phyloP scores from a whole-genome alignment of 2,888 invertebrate species.

The Rhagonycha fulva region DNA sequence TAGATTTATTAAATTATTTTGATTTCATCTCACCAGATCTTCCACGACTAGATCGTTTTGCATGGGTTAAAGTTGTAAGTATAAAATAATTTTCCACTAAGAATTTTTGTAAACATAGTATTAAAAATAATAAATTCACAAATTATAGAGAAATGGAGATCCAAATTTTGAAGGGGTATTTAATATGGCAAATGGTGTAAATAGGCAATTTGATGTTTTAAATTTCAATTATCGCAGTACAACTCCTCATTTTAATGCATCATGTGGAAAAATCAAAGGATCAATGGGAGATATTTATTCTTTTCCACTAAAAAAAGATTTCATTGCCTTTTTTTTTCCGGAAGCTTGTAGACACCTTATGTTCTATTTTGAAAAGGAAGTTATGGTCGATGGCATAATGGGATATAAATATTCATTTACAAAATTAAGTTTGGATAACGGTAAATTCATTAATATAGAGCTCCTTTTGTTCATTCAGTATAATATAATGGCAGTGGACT shows the following conservation, averaged over 20 bases:
- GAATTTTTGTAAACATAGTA: not conserved
- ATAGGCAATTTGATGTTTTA: not conserved
- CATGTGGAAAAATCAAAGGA: not conserved
- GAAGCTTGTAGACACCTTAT: not conserved
- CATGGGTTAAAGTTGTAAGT: conserved; percentile 65
- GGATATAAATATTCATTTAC: not conserved
- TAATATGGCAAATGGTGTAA: not conserved
- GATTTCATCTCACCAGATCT: conserved; percentile 56
- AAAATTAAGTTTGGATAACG: not conserved
- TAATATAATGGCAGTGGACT: too few relatives aligned
- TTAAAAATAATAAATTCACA: not conserved
- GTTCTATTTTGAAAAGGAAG: not conserved
- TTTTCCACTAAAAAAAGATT: not conserved
- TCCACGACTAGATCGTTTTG: conserved; percentile 84
- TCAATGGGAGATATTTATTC: not conserved
- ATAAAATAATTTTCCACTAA: not conserved
- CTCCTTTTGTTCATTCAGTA: too few relatives aligned
- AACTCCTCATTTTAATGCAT: not conserved
- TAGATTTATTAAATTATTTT: conserved; percentile 66
- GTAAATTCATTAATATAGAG: not conserved
- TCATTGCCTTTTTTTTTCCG: not conserved
- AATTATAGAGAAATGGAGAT: not conserved
- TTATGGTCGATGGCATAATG: not conserved
- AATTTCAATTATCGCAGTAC: not conserved
- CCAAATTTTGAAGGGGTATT: not conserved